Evolutionary conservation across 1,140 invertebrate species (phyloP).

Genomic region (Temnothorax nylanderi): DNA sequence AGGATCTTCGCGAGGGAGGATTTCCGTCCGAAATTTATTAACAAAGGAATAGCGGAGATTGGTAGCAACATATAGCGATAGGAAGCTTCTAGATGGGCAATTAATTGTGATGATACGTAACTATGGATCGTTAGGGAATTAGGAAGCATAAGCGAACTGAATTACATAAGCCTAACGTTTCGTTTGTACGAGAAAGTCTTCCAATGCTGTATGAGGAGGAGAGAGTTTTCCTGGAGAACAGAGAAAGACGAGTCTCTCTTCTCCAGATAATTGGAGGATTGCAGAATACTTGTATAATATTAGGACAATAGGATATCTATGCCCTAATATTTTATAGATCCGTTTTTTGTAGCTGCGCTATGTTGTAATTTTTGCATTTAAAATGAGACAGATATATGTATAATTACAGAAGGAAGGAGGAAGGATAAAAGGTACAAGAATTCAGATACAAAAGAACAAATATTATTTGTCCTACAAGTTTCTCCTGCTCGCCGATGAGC

Average conservation of each 20-base stretch:
- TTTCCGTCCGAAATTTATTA: neutral
- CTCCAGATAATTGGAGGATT: neutral
- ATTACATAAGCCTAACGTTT: neutral
- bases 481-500: rapidly evolving
- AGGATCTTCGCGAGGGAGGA: neutral
- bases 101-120: neutral
- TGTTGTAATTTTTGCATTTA: neutral
- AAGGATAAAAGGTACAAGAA: neutral
- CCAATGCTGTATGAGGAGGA: neutral
- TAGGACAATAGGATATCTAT: too few species aligned
- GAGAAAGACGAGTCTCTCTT: too few species aligned
- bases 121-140: neutral
- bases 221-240: too few species aligned
- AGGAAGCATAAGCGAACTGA: neutral
- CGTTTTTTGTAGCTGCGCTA: neutral
- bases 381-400: neutral
- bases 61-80: neutral
- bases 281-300: neutral
- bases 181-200: neutral
- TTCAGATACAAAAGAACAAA: neutral
- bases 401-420: neutral
- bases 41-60: too few species aligned
- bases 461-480: neutral
- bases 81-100: neutral
- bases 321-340: neutral